phyloP scores from a whole-genome alignment of 1,140 invertebrate species.

The Penaeus chinensis region DNA sequence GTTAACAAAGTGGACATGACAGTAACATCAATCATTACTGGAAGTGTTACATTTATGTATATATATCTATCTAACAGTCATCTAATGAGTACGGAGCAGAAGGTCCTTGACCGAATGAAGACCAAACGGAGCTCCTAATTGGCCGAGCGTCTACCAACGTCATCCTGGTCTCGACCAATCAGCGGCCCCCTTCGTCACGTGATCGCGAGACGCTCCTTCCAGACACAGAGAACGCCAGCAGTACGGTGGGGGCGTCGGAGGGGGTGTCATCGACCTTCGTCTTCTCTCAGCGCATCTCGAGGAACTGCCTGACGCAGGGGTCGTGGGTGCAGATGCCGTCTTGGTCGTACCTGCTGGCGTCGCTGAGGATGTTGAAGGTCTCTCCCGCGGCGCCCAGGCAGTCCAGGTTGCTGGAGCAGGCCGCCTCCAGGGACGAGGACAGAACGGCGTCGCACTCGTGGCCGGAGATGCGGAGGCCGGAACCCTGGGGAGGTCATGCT shows the following conservation, averaged over 20 bases:
- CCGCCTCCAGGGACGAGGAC: constrained; percentile 43
- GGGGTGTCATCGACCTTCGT: neutral
- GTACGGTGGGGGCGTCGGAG: neutral
- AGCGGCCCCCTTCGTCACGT: too few relatives aligned
- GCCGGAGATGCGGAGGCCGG: constrained; percentile 27
- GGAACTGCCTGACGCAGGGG: constrained; percentile 49
- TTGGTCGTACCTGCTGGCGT: constrained; percentile 33
- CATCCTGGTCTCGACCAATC: too few relatives aligned
- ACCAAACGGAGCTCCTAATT: too few relatives aligned
- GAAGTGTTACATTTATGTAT: too few relatives aligned
- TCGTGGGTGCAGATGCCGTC: constrained; percentile 44
- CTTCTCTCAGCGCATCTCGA: constrained; percentile 35
- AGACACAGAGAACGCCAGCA: too few relatives aligned
- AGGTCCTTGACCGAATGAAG: too few relatives aligned
- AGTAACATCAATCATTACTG: too few relatives aligned
- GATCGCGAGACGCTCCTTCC: too few relatives aligned
- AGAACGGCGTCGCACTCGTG: constrained; percentile 49
- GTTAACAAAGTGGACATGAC: too few relatives aligned
- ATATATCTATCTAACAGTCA: too few relatives aligned
- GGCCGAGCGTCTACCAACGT: too few relatives aligned
- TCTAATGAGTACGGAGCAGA: too few relatives aligned
- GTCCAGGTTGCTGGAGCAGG: constrained; percentile 49
- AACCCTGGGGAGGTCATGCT: constrained; percentile 14
- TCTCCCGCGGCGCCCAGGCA: constrained; percentile 37
- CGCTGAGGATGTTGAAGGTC: constrained; percentile 41